Conservation (phyloP, 2,113 vertebrate species). For the Pseudopipra pipra region DNA sequence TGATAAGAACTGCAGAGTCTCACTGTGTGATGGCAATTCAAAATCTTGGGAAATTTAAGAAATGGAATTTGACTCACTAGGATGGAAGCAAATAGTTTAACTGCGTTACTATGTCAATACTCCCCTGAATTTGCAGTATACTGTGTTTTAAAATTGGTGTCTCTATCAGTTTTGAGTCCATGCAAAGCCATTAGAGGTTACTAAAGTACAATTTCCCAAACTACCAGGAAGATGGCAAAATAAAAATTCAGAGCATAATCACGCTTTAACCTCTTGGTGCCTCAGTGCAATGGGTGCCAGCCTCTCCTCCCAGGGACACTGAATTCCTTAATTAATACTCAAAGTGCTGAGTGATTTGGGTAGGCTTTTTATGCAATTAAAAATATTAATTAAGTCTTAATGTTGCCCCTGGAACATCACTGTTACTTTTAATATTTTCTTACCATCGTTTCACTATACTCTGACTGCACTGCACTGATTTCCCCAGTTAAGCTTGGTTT, state of each 20-base stretch:
- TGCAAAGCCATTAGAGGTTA: constrained; percentile 13
- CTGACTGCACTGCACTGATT: not conserved
- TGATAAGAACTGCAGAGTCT: not conserved
- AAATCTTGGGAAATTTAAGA: not conserved
- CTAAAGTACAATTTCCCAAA: not conserved
- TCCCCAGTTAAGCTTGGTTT: not conserved
- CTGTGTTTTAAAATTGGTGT: not conserved
- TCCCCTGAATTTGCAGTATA: not conserved
- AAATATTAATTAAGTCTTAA: not conserved
- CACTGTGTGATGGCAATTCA: rapidly evolving
- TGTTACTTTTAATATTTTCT: not conserved
- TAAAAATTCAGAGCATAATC: not conserved
- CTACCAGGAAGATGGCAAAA: not conserved
- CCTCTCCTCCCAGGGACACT: not conserved
- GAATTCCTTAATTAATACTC: not conserved
- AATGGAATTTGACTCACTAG: not conserved
- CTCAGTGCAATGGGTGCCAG: not conserved
- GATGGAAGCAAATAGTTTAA: not conserved
- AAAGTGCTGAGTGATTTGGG: not conserved
- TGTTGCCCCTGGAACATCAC: not conserved
- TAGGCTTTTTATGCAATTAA: not conserved
- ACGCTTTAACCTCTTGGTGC: not conserved
- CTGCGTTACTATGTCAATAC: not conserved
- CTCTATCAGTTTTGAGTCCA: not conserved
- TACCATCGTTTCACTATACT: rapidly evolving